Evolutionary conservation across 92 coral and sea anemone species (phyloP).

Genomic region (Bergia sp.): DNA sequence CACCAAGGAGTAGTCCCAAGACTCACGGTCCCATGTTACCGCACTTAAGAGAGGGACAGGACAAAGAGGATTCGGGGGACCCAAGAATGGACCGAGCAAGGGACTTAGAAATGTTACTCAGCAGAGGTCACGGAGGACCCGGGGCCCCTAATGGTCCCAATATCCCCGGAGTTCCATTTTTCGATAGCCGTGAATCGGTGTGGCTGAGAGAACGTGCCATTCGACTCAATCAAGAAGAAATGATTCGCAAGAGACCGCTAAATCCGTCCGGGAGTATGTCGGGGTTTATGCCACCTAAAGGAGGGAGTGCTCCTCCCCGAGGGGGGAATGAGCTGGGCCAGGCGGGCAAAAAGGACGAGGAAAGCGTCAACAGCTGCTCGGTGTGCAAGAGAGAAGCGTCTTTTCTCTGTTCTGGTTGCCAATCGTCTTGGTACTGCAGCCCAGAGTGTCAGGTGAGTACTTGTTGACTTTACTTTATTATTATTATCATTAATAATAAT

Average conservation of each 20-base stretch:
- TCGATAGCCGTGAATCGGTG: slow-evolving; percentile 69
- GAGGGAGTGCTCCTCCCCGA: slow-evolving; percentile 63
- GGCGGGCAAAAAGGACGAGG: slow-evolving; percentile 62
- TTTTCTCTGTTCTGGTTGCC: slow-evolving; percentile 98
- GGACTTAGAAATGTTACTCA: slow-evolving; percentile 39
- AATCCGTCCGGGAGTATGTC: slow-evolving; percentile 47
- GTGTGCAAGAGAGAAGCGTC: slow-evolving; percentile 97
- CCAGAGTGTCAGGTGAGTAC: slow-evolving; percentile 92
- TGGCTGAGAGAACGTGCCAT: slow-evolving; percentile 81
- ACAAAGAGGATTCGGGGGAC: slow-evolving; percentile 39
- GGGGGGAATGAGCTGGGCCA: slow-evolving; percentile 54
- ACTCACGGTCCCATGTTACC: slow-evolving; percentile 20
- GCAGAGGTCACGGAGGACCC: slow-evolving; percentile 33
- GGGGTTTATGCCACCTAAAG: slow-evolving; percentile 71
- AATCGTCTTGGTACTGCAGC: slow-evolving; percentile 99
- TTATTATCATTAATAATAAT: no score
- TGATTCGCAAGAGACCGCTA: slow-evolving; percentile 63
- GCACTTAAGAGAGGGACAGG: slow-evolving; percentile 49
- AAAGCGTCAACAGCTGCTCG: slow-evolving; percentile 75
- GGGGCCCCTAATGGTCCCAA: slow-evolving; percentile 30
- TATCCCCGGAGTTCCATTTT: slow-evolving; percentile 42
- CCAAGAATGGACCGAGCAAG: slow-evolving; percentile 33
- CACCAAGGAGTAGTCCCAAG: slow-evolving; percentile 47
- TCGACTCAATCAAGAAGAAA: slow-evolving; percentile 66
- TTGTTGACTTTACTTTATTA: neutral